Conservation (phyloP, 1,140 invertebrate species). For the Glossosoma conforme region DNA sequence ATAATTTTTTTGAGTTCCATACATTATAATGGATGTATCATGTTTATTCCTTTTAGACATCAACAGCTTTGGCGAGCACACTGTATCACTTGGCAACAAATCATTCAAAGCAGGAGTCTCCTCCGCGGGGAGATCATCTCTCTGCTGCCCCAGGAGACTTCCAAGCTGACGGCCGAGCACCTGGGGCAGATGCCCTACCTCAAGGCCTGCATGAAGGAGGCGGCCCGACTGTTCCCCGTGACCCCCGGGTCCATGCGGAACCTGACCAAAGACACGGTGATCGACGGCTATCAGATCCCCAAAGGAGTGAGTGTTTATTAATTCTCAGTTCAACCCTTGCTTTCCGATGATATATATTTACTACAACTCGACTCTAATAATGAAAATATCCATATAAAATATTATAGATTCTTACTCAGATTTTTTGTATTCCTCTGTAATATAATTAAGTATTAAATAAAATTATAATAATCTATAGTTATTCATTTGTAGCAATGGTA, state of each 20-base stretch:
- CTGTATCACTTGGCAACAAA: constrained; percentile 56
- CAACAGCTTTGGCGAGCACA: constrained; percentile 35
- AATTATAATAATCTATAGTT: too few relatives aligned
- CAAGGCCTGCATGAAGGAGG: constrained; percentile 62
- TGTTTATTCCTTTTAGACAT: constrained; percentile 34
- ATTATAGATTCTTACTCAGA: background rate
- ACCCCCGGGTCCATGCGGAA: constrained; percentile 47
- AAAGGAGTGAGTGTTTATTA: constrained; percentile 49
- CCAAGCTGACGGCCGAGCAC: constrained; percentile 48
- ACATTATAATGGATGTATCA: background rate
- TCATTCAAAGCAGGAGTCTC: constrained; percentile 51
- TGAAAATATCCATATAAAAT: constrained; percentile 18
- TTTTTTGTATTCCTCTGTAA: too few relatives aligned
- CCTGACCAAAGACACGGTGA: constrained; percentile 50
- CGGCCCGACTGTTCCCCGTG: constrained; percentile 53
- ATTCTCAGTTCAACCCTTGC: too few relatives aligned
- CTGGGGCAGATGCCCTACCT: constrained; percentile 56
- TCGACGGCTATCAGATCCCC: constrained; percentile 55
- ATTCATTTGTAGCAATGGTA: too few relatives aligned
- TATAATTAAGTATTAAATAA: too few relatives aligned
- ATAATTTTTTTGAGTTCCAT: too few relatives aligned
- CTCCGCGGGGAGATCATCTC: constrained; percentile 49
- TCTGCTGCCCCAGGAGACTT: constrained; percentile 45
- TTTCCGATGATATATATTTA: constrained; percentile 31
- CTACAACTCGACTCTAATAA: constrained; percentile 28